A percentile compares a stretch with the other conserved stretches of the same genome.
phyloP scores from a whole-genome alignment of 53 echinoderm and acorn worm species.

The Hippasteria phrygiana region DNA sequence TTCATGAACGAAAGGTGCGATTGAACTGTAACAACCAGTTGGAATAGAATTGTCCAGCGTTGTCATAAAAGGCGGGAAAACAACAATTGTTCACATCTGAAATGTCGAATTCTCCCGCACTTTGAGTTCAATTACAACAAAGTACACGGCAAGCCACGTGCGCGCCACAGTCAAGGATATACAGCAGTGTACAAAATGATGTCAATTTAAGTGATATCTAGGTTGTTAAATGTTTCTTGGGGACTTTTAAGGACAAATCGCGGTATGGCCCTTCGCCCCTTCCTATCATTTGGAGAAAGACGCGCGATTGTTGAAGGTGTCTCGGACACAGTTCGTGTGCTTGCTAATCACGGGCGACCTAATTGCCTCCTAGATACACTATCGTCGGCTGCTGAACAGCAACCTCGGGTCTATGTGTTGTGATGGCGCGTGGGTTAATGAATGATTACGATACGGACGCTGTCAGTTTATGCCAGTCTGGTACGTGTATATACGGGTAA shows the following conservation, averaged over 20 bases:
- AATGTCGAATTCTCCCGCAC: background rate
- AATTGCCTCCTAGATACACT: background rate
- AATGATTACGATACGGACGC: background rate
- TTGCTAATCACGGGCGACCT: background rate
- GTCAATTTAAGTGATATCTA: constrained; percentile 1
- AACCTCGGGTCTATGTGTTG: background rate
- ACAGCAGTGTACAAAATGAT: no score
- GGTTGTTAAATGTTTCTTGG: background rate
- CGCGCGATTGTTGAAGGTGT: background rate
- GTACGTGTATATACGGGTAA: background rate
- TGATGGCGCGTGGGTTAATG: background rate
- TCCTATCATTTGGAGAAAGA: background rate
- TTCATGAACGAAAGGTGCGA: no score
- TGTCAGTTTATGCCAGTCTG: background rate
- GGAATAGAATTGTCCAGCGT: background rate
- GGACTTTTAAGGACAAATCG: background rate
- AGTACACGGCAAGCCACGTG: background rate
- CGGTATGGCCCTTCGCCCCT: background rate
- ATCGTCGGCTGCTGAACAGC: background rate
- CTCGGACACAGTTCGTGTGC: background rate
- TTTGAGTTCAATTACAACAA: background rate
- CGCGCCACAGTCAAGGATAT: no score
- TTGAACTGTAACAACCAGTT: no score
- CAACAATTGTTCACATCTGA: background rate
- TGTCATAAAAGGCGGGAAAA: background rate